phyloP scores from a whole-genome alignment of 2,888 invertebrate species.

The Helleia helle region DNA sequence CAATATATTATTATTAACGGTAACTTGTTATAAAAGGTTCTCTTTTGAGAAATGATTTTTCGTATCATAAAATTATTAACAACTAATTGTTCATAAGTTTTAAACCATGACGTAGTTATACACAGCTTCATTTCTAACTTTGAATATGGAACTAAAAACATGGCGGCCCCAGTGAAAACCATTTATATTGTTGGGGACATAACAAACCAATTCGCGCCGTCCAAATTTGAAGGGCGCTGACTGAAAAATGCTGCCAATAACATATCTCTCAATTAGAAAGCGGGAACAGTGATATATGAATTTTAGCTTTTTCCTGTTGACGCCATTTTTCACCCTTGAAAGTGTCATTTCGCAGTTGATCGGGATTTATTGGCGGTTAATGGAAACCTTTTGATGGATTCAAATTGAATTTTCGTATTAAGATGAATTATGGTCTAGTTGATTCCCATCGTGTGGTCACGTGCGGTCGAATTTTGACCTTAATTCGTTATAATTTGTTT shows the following conservation, averaged over 20 bases:
- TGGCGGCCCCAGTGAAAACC: neutral
- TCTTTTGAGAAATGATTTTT: too few species aligned
- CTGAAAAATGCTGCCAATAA: conserved; percentile 10
- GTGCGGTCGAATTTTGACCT: too few species aligned
- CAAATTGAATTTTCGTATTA: conserved; percentile 14
- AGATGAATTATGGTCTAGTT: too few species aligned
- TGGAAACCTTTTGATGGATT: conserved; percentile 23
- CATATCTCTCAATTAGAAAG: conserved; percentile 12
- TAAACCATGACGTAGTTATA: neutral
- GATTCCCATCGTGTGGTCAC: too few species aligned
- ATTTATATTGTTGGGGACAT: conserved; percentile 4
- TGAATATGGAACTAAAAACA: neutral
- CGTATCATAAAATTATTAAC: too few species aligned
- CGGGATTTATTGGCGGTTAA: conserved; percentile 26
- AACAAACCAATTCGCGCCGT: neutral
- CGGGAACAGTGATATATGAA: conserved; percentile 9
- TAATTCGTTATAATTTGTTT: too few species aligned
- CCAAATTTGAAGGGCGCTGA: conserved; percentile 6
- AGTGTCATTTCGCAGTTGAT: conserved; percentile 20
- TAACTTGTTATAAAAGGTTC: too few species aligned
- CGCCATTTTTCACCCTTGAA: conserved; percentile 15
- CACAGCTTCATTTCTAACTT: neutral
- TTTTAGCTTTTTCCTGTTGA: conserved; percentile 11
- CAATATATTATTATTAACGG: too few species aligned
- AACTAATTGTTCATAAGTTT: too few species aligned